Evolutionary conservation across 2,113 vertebrate genomes (phyloP), one percentile per base, ranked within the genome.

Genomic region (Protobothrops mucrosquamatus): DNA sequence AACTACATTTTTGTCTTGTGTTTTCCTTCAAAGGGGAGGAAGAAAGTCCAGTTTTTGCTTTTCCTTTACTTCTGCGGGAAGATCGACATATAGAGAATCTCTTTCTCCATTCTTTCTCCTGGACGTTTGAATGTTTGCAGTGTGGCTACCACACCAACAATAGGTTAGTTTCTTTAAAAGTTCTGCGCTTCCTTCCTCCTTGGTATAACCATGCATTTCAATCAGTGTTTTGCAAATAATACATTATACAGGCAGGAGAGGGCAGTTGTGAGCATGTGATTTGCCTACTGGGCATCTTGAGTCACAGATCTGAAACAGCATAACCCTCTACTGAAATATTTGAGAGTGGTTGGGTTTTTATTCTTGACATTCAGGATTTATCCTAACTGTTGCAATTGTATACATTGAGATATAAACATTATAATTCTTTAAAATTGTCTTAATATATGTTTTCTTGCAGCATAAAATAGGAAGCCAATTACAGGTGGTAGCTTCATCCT

Each of bases 11-110:
- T 88, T 34, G 85, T 95, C 93, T 93, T 64, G 92, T 74, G 88
- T 81, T 61, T 5, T 23, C 93, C 74, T 94, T 94, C 94, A 54
- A 97, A 99, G 99, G 99, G 96, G 92, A 97, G 52, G 91, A 92
- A 93, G 98, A 99, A 90, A 99, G 97, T 26, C 99, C 99, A 0
- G 98, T 99, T 4, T 99, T 99, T 95, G 99, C 98, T 4, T 94
- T 99, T 95, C 99, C 98, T 4, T 95, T 98, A 10, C 97, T 99
- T 22, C 97, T 99, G 3, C 26, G 64, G 26, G 93, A 95, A 81
- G 98, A 99, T 95, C 95, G 97, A 0, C 96, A 96, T 89, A 94
- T 96, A 54, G 98, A 98, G 95, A 95, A 96, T n/a, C 95, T 98
- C 1, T 99, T 99, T 94, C 95, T 97, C 64, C 97, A 97, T 12